Conservation (phyloP, 1,140 invertebrate genomes). For the Ips nitidus region DNA sequence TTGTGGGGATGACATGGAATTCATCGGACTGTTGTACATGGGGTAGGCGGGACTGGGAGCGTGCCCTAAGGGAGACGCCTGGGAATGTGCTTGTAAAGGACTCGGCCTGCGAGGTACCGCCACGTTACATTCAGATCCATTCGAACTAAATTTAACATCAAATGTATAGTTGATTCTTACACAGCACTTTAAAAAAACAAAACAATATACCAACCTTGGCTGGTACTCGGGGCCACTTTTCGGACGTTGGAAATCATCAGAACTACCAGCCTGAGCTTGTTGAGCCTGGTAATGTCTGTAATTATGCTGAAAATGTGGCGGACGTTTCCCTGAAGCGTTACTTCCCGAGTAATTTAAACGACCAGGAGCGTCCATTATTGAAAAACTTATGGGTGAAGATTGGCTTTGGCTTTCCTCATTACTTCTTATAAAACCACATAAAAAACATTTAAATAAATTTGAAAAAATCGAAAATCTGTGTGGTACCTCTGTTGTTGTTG, state of each 20-base stretch:
- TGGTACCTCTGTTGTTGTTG: neutral
- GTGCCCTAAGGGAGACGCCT: slow-evolving; percentile 59
- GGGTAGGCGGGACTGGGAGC: slow-evolving; percentile 75
- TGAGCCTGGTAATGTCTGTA: slow-evolving; percentile 51
- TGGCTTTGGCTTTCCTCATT: slow-evolving; percentile 59
- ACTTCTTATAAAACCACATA: slow-evolving; percentile 42
- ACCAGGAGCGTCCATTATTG: slow-evolving; percentile 68
- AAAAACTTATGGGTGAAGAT: slow-evolving; percentile 74
- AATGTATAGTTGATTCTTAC: neutral
- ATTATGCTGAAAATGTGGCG: slow-evolving; percentile 46
- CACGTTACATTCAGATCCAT: slow-evolving; percentile 62
- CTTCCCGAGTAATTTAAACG: slow-evolving; percentile 61
- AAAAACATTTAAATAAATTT: neutral
- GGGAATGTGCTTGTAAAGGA: slow-evolving; percentile 60
- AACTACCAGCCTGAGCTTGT: slow-evolving; percentile 62
- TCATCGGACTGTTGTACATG: slow-evolving; percentile 76
- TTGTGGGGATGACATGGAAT: slow-evolving; percentile 68
- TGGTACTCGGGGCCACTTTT: slow-evolving; percentile 59
- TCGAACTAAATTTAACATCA: slow-evolving; percentile 36
- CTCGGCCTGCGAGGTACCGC: slow-evolving; percentile 68
- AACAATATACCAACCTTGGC: slow-evolving; percentile 19
- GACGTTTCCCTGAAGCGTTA: slow-evolving; percentile 52
- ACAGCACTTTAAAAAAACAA: neutral
- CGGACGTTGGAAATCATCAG: slow-evolving; percentile 66
- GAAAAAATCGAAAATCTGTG: neutral